Evolutionary conservation across 35 echinoderm and acorn worm species (phyloP).

Genomic region (Amphiura filiformis): DNA sequence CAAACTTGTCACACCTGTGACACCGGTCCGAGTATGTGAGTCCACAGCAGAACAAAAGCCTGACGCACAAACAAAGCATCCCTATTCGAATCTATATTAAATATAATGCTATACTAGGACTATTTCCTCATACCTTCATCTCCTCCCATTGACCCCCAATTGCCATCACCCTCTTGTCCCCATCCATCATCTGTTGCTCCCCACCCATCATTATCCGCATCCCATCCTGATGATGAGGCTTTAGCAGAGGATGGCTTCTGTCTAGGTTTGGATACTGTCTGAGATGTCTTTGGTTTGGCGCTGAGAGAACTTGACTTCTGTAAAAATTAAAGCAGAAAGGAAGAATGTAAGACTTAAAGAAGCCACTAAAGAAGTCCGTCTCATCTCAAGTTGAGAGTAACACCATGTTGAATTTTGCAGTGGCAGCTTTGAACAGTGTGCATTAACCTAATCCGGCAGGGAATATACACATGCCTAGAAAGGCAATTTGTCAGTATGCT

Average conservation of each 20-base stretch:
- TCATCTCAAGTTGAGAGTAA: too few species aligned
- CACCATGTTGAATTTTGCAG: too few species aligned
- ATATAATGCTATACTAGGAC: not conserved
- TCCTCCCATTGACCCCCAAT: conserved; percentile 58
- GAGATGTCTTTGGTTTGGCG: conserved; percentile 24
- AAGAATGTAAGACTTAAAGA: not conserved
- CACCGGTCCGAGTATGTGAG: too few species aligned
- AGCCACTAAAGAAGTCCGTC: not conserved
- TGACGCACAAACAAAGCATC: too few species aligned
- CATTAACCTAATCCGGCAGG: too few species aligned
- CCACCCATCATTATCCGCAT: not conserved
- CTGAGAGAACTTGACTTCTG: not conserved
- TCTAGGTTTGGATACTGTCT: conserved; percentile 23
- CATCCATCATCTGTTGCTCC: conserved; percentile 21
- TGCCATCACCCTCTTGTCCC: conserved; percentile 51
- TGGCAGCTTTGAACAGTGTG: too few species aligned
- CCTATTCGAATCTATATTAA: too few species aligned
- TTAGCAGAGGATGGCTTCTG: conserved; percentile 9
- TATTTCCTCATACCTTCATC: conserved; percentile 13
- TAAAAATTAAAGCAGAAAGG: too few species aligned
- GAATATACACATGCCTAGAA: too few species aligned
- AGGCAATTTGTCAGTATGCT: too few species aligned
- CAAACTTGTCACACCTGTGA: too few species aligned
- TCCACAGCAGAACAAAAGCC: too few species aligned
- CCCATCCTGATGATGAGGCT: conserved; percentile 15